Percentiles rank a stretch among this genome's conserved stretches.
These are phyloP conservation scores for Umimayanthus kanabou DNA, from an alignment of 92 coral and sea anemone genomes.

Conservation along the genomic window DNA sequence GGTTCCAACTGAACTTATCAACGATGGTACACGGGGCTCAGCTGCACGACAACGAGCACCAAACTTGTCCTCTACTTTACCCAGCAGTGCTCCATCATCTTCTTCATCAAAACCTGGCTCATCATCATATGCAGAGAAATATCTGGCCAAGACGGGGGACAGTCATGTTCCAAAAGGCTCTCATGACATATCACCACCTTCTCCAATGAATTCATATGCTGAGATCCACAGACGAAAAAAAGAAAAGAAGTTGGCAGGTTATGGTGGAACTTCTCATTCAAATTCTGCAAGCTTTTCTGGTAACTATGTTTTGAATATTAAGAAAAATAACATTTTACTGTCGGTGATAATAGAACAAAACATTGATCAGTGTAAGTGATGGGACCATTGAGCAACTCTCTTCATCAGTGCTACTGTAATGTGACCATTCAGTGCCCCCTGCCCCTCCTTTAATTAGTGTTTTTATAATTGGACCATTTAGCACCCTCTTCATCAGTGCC, in stretches of 20 bases:
- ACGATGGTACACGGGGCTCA: conserved; percentile 70
- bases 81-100: conserved; percentile 54
- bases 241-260: conserved; percentile 66
- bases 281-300: conserved; percentile 25
- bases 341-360: too few species aligned
- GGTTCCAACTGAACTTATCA: conserved; percentile 84
- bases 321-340: not conserved
- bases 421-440: not conserved
- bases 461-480: not conserved
- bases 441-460: too few species aligned
- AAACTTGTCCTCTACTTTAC: conserved; percentile 34
- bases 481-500: too few species aligned
- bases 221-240: conserved; percentile 88
- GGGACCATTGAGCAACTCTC: not conserved
- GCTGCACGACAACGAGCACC: conserved; percentile 57
- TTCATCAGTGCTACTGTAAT: not conserved
- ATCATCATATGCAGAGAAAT: conserved; percentile 86
- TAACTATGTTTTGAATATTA: not conserved
- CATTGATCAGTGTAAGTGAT: too few species aligned
- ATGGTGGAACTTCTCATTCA: conserved; percentile 41
- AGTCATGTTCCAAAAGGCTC: conserved; percentile 49
- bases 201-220: conserved; percentile 76
- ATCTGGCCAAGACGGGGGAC: conserved; percentile 64
- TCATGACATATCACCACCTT: conserved; percentile 55
- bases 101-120: conserved; percentile 59